Base-by-base conservation (phyloP, 2,113 vertebrate species). In the Murina feae region DNA sequence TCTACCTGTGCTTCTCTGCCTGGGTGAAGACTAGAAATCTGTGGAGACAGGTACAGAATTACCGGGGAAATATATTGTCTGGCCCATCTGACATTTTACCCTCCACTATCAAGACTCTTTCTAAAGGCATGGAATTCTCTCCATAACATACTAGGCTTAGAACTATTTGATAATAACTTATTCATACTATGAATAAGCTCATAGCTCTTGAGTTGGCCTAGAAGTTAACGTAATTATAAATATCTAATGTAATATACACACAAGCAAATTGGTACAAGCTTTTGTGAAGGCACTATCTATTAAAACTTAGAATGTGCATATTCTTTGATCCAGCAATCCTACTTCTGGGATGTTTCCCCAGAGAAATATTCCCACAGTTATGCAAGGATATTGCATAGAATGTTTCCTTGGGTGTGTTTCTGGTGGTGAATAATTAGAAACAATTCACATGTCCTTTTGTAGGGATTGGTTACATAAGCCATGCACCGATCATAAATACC, bases 401-500 rank as follows among this genome's bases (percentile, higher is more conserved):
- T 49, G 30, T 86, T 96, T 91, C 18, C 18, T 89, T 65, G 72
- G 78, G 32, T 3, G n/a, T 37, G 35, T 51, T 88, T 86, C 13
- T 68, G 55, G 42, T 30, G 13, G 47, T 21, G 32, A 90, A 49
- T 88, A 90, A 90, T n/a, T 47, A 81, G 68, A 94, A 96, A 60
- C 23, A 87, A 84, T 92, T 81, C 7, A 86, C 89, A 69, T n/a
- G n/a, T 82, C n/a, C 11, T 74, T 68, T 74, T 2, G 35, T 80
- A 84, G 35, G 4, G 53, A 66, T 1, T 55, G 9, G 25, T 66
- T 66, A 82, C 87, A 88, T 63, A 89, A 93, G 21, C 76, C 23
- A 66, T 13, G 10, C 21, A 86, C 25, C 3, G 88, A 23, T 65
- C 32, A 20, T 53, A 80, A 89, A 75, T 76, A 90, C 28, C 30